Evolutionary conservation across 2,113 vertebrate genomes (phyloP), one percentile per base, ranked within the genome.

Genomic region (Dascyllus trimaculatus): DNA sequence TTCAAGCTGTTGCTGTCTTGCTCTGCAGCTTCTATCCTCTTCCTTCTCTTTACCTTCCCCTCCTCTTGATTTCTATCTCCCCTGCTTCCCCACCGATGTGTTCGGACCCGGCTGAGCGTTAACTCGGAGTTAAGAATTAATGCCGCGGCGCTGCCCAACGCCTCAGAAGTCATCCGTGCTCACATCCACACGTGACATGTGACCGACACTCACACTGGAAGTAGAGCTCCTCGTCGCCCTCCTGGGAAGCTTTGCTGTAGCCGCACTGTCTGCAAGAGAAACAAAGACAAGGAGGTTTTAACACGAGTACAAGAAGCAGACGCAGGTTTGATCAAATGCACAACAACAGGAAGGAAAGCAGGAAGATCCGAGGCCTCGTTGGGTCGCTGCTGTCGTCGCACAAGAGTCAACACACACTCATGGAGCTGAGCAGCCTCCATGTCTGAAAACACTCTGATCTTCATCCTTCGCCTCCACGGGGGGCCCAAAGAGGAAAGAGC

Each of bases 231-330:
- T 97, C 96, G 0, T 97, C 96, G 63, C 96, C 96, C 2, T 97
- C 96, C 85, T 97, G 96, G 87, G 95, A 97, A 73, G 96, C 95
- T 75, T 97, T 97, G 91, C 96, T 97, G 95, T 97, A 97, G 56
- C 96, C 96, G 57, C 96, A 97, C 71, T 97, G 96, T 79, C 96
- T 97, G 93, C 43, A 79, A 86, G 46, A 32, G 11, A 91, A 73
- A 81, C 60, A 81, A 63, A 86, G 32, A 64, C 21, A 51, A 29
- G 53, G 52, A 45, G 56, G 56, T 54, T 74, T 74, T 17, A 40
- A 11, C 6, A 29, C 29, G 6, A 29, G 6, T 5, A 29, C 29
- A 29, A 29, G 29, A 29, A 29, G 4, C 14, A 58, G 58, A 78
- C n/a, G n/a, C n/a, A n/a, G n/a, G n/a, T 78, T 66, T 24, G 35